phyloP scores from a whole-genome alignment of 2,888 invertebrate genomes.

The Drosophila picticornis region DNA sequence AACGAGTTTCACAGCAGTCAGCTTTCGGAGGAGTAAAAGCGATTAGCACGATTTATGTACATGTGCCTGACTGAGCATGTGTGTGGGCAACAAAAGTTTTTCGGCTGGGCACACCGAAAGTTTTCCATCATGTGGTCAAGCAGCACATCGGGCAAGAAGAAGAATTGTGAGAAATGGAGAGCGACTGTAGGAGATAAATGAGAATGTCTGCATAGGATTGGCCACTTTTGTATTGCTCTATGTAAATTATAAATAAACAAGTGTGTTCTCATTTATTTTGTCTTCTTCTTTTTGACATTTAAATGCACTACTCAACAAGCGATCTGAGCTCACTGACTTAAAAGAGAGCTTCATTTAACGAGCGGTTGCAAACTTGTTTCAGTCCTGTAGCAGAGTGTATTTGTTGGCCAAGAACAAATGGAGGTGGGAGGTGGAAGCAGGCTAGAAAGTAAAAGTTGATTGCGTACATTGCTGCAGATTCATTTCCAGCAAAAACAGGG shows the following conservation, averaged over 20 bases:
- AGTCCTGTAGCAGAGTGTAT: conserved; percentile 31
- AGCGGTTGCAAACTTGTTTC: neutral
- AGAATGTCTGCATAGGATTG: conserved; percentile 46
- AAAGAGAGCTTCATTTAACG: neutral
- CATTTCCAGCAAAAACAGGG: conserved; percentile 14
- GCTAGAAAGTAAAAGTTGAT: conserved; percentile 20
- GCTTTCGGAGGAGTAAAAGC: conserved; percentile 64
- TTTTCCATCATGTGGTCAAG: conserved; percentile 64
- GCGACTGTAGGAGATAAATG: conserved; percentile 45
- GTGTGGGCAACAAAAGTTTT: conserved; percentile 54
- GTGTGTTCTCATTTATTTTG: conserved; percentile 58
- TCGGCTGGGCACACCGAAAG: conserved; percentile 50
- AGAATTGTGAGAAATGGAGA: conserved; percentile 3
- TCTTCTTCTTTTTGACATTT: conserved; percentile 31
- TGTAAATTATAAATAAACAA: conserved; percentile 77
- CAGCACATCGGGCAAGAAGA: conserved; percentile 3
- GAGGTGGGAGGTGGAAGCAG: neutral
- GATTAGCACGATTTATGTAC: conserved; percentile 76
- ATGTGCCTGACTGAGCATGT: neutral
- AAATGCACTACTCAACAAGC: conserved; percentile 31
- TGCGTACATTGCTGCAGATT: conserved; percentile 57
- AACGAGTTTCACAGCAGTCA: conserved; percentile 62
- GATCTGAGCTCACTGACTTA: neutral
- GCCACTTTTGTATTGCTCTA: conserved; percentile 39
- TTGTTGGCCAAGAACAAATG: neutral